A percentile compares a stretch with the other conserved stretches of the same genome.
These are phyloP conservation scores for Myiagra hebetior DNA, from an alignment of 2,113 vertebrate genomes.

Conservation along the genomic window DNA sequence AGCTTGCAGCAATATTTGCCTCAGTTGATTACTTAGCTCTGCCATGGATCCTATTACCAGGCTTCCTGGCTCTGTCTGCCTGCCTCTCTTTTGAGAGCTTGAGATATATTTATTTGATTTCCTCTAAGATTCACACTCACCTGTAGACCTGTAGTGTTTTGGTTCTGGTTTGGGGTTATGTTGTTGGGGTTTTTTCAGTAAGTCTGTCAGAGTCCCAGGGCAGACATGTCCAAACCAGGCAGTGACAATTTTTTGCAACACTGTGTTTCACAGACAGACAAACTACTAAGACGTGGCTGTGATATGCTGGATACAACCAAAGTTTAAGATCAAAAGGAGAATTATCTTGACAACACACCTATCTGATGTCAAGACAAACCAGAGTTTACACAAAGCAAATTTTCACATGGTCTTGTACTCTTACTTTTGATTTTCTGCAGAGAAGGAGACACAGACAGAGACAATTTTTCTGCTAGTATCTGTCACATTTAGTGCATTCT, in stretches of 20 bases:
- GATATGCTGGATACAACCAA: neutral
- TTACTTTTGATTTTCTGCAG: neutral
- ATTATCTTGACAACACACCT: neutral
- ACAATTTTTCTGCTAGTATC: accelerated
- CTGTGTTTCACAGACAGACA: neutral
- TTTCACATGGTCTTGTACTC: neutral
- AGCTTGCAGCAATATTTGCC: neutral
- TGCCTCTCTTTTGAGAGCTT: neutral
- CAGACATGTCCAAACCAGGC: neutral
- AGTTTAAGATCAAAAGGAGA: neutral
- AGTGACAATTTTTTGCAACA: neutral
- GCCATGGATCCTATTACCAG: neutral
- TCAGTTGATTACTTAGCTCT: neutral
- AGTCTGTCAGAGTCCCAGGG: neutral
- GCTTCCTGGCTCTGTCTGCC: neutral
- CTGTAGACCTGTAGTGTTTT: neutral
- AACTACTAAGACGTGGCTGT: neutral
- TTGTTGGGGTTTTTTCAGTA: neutral
- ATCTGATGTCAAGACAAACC: neutral
- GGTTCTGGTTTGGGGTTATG: neutral
- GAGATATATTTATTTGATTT: neutral
- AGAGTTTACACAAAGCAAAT: neutral
- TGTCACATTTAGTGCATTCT: neutral
- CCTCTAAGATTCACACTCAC: neutral
- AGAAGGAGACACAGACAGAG: neutral